A percentile compares a stretch with the other conserved stretches of the same genome.
Evolutionary conservation across 2,797 vertebrate genomes (phyloP).

Genomic region (Eleutherodactylus coqui): DNA sequence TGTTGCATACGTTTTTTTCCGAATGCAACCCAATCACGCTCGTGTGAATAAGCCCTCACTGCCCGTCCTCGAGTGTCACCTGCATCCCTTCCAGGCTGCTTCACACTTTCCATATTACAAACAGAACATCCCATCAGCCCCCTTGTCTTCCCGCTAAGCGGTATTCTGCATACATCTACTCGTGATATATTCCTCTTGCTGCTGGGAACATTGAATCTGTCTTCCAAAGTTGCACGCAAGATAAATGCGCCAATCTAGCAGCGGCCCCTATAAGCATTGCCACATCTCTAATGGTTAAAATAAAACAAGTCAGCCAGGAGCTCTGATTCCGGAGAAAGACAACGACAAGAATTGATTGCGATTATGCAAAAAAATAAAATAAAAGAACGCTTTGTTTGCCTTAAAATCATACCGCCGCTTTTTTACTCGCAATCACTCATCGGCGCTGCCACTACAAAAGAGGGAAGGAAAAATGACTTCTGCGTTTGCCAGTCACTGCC

Average conservation of each 20-base stretch:
- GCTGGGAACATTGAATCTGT: slow-evolving; percentile 13
- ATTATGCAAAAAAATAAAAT: slow-evolving; percentile 47
- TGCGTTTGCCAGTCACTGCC: slow-evolving; percentile 51
- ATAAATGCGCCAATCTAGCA: slow-evolving; percentile 7
- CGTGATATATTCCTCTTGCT: not conserved
- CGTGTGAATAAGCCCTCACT: no score
- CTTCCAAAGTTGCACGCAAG: not conserved
- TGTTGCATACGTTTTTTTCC: no score
- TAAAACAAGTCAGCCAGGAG: slow-evolving; percentile 20
- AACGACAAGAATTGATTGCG: slow-evolving; percentile 34
- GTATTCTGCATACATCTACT: not conserved
- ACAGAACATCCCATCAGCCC: not conserved
- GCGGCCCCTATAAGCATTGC: slow-evolving; percentile 10
- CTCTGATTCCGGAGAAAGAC: not conserved
- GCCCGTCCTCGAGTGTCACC: not conserved
- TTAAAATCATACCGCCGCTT: slow-evolving; percentile 27
- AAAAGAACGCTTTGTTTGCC: slow-evolving; percentile 39
- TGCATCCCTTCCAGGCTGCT: not conserved
- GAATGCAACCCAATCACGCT: no score
- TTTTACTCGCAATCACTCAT: slow-evolving; percentile 37
- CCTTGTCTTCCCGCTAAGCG: not conserved
- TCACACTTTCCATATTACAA: not conserved
- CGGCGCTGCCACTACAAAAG: slow-evolving; percentile 5
- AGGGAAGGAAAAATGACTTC: slow-evolving; percentile 28
- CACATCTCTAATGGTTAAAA: slow-evolving; percentile 31